phyloP scores from a whole-genome alignment of 2,888 invertebrate species.

The Vesta saturnalis region DNA sequence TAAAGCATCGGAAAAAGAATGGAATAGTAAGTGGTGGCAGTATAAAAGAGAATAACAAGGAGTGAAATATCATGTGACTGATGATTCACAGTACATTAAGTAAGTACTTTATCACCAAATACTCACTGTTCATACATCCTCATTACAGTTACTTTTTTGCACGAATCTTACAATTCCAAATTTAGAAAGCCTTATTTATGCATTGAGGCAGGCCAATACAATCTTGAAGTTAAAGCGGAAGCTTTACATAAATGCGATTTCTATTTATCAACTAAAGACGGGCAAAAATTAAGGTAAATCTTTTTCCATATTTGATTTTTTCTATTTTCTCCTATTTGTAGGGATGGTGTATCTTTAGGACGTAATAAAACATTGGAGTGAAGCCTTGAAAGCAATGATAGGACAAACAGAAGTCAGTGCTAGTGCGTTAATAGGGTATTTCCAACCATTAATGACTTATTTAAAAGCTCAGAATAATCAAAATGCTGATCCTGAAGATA shows the following conservation, averaged over 20 bases:
- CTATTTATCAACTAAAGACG: constrained; percentile 50
- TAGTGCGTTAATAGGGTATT: constrained; percentile 67
- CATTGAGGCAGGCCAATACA: constrained; percentile 71
- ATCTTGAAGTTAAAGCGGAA: constrained; percentile 59
- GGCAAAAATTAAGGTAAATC: constrained; percentile 66
- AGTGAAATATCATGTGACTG: constrained; percentile 61
- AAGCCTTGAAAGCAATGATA: constrained; percentile 69
- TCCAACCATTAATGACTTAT: constrained; percentile 67
- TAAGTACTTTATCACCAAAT: too few relatives aligned
- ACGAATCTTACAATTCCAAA: constrained; percentile 81
- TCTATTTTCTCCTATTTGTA: constrained; percentile 46
- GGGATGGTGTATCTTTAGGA: constrained; percentile 64
- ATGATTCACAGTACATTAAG: constrained; percentile 60
- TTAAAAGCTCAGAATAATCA: constrained; percentile 62
- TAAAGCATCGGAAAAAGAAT: constrained; percentile 57
- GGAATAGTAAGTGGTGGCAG: constrained; percentile 62
- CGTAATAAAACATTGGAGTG: constrained; percentile 66
- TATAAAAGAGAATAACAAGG: constrained; percentile 60
- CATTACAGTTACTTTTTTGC: constrained; percentile 71
- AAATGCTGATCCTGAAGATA: constrained; percentile 45
- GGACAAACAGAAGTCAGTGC: constrained; percentile 67
- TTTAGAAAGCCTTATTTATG: constrained; percentile 78
- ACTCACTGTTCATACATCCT: constrained; percentile 66
- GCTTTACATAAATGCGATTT: constrained; percentile 54
- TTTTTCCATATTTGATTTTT: background rate